These are phyloP conservation scores for Sinotaia quadrata DNA, from an alignment of 2,888 invertebrate genomes.

Conservation along the genomic window DNA sequence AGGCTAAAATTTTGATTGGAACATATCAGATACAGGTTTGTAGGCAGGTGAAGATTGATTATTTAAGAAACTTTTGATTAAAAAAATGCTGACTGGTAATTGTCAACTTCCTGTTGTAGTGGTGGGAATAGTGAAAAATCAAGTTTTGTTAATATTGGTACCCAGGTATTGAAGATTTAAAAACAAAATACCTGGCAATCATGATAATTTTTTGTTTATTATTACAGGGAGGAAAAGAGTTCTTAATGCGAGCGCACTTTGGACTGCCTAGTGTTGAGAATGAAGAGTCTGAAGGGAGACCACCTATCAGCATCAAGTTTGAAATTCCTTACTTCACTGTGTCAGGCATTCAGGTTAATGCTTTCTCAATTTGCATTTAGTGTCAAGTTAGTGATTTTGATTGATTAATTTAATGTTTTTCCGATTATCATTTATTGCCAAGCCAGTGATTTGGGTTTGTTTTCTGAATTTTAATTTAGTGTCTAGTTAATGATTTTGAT, in stretches of 20 bases:
- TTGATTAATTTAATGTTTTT: neutral
- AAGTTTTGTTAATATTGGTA: too few relatives aligned
- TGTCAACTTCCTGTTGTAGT: too few relatives aligned
- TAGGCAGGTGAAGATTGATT: too few relatives aligned
- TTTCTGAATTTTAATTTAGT: neutral
- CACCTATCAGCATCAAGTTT: slow-evolving; percentile 98
- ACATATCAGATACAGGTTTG: too few relatives aligned
- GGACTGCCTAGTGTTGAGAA: slow-evolving; percentile 95
- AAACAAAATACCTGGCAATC: too few relatives aligned
- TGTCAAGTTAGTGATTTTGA: neutral
- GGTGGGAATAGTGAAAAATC: too few relatives aligned
- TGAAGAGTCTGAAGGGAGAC: slow-evolving; percentile 95
- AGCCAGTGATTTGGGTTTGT: neutral
- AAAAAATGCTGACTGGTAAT: too few relatives aligned
- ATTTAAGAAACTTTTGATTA: too few relatives aligned
- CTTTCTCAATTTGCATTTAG: too few relatives aligned
- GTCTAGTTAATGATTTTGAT: neutral
- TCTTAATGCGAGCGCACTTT: slow-evolving; percentile 97
- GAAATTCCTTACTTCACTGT: slow-evolving; percentile 99
- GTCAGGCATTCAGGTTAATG: slow-evolving; percentile 93
- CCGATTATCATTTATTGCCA: neutral
- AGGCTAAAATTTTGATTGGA: too few relatives aligned
- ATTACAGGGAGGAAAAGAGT: slow-evolving; percentile 92
- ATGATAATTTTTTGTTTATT: too few relatives aligned
- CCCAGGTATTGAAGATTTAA: too few relatives aligned